Conservation (phyloP, 2,888 invertebrate species). For the Sabatieria punctata region DNA sequence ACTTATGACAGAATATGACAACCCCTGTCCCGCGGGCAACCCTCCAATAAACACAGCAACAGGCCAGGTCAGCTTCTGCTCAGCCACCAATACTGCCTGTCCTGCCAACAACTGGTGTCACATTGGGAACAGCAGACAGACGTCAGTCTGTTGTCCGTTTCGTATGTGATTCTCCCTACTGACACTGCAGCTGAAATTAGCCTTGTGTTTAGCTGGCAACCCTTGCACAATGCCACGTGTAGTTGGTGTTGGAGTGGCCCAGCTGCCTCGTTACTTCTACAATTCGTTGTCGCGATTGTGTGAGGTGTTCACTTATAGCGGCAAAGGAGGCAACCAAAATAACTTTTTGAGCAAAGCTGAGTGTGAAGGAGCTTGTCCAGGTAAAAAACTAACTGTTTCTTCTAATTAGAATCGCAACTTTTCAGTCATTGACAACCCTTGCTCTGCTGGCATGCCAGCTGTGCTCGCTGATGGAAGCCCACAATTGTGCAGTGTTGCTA, state of each 20-base stretch:
- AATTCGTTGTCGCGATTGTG: conserved; percentile 11
- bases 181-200: no score
- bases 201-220: conserved; percentile 8
- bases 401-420: background rate
- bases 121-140: conserved; percentile 11
- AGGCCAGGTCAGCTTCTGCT: conserved; percentile 7
- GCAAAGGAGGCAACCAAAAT: conserved; percentile 19
- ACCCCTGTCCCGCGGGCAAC: conserved; percentile 10
- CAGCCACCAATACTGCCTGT: conserved; percentile 7
- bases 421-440: conserved; percentile 12
- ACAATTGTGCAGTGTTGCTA: conserved; percentile 3
- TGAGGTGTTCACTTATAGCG: conserved; percentile 15
- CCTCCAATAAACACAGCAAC: conserved; percentile 1
- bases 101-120: conserved; percentile 13
- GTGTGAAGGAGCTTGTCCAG: conserved; percentile 16
- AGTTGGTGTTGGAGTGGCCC: conserved; percentile 11
- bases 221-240: conserved; percentile 11
- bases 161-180: conserved; percentile 3
- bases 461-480: background rate
- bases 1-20: conserved; percentile 8
- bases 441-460: conserved; percentile 11
- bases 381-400: no score
- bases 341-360: conserved; percentile 17
- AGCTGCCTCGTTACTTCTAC: conserved; percentile 17
- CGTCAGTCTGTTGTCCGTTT: conserved; percentile 13